These are phyloP conservation scores for Drosophila murphyi DNA, from an alignment of 1,140 invertebrate genomes.

Conservation along the genomic window DNA sequence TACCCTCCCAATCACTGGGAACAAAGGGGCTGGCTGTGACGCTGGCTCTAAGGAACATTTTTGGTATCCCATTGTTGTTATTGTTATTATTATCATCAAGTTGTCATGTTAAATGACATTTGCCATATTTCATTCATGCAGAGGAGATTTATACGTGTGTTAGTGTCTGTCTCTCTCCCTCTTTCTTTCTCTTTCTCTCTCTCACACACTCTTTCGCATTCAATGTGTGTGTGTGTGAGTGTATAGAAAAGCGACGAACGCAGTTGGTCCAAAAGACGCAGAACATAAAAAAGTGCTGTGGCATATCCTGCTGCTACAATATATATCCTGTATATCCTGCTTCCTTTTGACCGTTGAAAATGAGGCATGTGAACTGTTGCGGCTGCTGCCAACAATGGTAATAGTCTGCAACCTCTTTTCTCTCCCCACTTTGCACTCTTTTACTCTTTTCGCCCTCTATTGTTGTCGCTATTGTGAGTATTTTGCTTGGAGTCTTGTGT, in stretches of 20 bases:
- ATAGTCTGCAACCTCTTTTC: constrained; percentile 29
- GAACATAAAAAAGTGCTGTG: constrained; percentile 47
- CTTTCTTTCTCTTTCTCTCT: too few species aligned
- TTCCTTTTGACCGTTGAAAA: constrained; percentile 77
- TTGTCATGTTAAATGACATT: constrained; percentile 84
- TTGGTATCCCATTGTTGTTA: constrained; percentile 51
- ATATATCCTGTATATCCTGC: constrained; percentile 48
- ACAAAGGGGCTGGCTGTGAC: constrained; percentile 25
- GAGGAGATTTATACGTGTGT: constrained; percentile 40
- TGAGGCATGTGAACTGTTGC: constrained; percentile 80
- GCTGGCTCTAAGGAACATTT: constrained; percentile 39
- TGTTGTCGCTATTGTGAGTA: constrained; percentile 38
- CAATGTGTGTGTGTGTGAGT: constrained; percentile 8
- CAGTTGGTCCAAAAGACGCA: constrained; percentile 17
- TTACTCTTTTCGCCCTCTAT: constrained; percentile 28
- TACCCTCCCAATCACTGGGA: background rate
- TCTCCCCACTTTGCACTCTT: background rate
- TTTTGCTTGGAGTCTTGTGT: constrained; percentile 54
- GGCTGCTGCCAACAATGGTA: constrained; percentile 52
- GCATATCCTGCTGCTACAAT: constrained; percentile 41
- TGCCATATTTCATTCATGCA: constrained; percentile 81
- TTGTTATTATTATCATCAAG: constrained; percentile 80
- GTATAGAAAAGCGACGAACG: constrained; percentile 26
- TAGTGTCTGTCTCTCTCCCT: background rate
- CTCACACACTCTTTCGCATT: too few species aligned